Evolutionary conservation across 1,140 invertebrate genomes (phyloP).

Genomic region (Bombus consobrinus): DNA sequence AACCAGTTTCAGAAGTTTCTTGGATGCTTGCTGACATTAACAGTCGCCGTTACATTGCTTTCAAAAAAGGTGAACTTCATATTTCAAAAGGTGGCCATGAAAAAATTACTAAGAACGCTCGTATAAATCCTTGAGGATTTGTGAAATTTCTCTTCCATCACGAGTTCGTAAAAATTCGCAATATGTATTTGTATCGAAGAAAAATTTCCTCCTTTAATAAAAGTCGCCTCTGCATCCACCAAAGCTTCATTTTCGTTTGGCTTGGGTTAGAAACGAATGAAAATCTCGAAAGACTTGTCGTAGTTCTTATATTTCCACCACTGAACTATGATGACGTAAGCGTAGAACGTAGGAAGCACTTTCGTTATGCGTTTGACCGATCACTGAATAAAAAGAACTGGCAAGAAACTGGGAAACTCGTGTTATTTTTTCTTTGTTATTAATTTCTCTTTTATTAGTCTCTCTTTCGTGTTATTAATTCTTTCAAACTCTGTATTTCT

Average conservation of each 20-base stretch:
- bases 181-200: not conserved
- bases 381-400: no score
- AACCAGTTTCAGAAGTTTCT: not conserved
- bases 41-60: not conserved
- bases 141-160: not conserved
- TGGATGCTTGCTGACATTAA: not conserved
- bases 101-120: not conserved
- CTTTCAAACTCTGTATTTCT: no score
- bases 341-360: no score
- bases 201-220: conserved; percentile 2
- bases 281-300: no score
- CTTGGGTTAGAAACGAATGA: not conserved
- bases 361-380: no score
- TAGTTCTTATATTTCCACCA: no score
- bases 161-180: conserved; percentile 1
- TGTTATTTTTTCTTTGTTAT: no score
- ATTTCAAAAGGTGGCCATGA: not conserved
- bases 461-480: no score
- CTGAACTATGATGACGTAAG: no score
- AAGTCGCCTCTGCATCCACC: not conserved
- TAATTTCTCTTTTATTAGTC: no score
- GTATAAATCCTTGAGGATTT: not conserved
- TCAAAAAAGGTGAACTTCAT: not conserved
- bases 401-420: no score
- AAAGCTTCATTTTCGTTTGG: not conserved